phyloP scores from a whole-genome alignment of 2,113 vertebrate species.

The Rhizomys pruinosus region DNA sequence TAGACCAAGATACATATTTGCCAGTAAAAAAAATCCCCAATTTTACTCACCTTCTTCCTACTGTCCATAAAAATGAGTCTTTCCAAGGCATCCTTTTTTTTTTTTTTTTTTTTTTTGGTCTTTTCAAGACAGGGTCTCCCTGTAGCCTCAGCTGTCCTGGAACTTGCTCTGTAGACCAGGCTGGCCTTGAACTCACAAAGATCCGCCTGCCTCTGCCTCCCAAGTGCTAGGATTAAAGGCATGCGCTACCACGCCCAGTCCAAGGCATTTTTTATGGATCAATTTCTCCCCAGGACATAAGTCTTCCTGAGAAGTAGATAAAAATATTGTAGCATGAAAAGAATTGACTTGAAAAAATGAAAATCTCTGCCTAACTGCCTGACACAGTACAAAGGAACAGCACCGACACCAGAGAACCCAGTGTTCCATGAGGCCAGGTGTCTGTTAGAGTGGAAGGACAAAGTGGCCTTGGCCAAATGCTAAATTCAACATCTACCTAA shows the following conservation, averaged over 20 bases:
- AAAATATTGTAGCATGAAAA: conserved; percentile 63
- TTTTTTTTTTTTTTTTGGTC: no score
- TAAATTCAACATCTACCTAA: neutral
- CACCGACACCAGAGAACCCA: neutral
- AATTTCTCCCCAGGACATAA: conserved; percentile 54
- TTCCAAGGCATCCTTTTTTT: conserved; percentile 1
- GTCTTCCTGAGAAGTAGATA: conserved; percentile 55
- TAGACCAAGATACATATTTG: neutral
- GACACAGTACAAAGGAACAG: conserved; percentile 24
- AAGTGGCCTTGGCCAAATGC: conserved; percentile 26
- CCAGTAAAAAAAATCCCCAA: conserved; percentile 45
- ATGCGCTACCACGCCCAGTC: no score
- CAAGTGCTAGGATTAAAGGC: no score
- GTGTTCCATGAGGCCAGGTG: neutral
- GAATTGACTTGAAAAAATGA: conserved; percentile 58
- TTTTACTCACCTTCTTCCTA: conserved; percentile 42
- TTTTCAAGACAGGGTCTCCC: no score
- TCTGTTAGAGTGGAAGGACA: conserved; percentile 32
- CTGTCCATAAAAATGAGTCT: conserved; percentile 46
- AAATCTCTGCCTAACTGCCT: neutral
- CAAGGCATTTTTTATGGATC: conserved; percentile 48
- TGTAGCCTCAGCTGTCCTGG: no score
- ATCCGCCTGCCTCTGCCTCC: no score
- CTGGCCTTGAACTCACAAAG: no score
- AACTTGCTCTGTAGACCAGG: no score